Evolutionary conservation across 2,888 invertebrate species (phyloP).

Genomic region (Eupithecia exiguata): DNA sequence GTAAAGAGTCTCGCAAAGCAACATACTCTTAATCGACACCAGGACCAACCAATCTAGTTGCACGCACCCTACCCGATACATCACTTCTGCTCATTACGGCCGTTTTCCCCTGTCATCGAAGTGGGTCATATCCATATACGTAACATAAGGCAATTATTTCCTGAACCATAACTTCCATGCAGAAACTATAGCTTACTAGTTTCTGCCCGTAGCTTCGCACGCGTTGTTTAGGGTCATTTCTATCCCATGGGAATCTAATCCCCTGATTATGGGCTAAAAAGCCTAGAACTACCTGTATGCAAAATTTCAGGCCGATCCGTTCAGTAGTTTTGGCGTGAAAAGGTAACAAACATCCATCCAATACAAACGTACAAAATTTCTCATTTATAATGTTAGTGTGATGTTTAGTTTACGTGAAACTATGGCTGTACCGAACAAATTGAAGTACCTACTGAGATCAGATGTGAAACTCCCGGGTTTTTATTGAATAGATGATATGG

Average conservation of each 20-base stretch:
- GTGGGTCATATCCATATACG: slow-evolving; percentile 52
- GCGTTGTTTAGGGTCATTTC: no score
- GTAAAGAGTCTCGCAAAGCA: neutral
- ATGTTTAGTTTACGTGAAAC: neutral
- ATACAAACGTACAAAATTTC: no score
- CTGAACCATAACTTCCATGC: slow-evolving; percentile 50
- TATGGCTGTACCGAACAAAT: neutral
- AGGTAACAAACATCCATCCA: no score
- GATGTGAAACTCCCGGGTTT: neutral
- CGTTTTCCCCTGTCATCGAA: slow-evolving; percentile 43
- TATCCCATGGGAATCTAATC: no score
- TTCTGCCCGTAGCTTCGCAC: no score
- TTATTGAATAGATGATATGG: neutral
- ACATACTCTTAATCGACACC: neutral
- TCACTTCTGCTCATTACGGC: slow-evolving; percentile 38
- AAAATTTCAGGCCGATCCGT: no score
- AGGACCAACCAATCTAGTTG: neutral
- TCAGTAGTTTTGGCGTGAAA: no score
- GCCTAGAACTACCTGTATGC: no score
- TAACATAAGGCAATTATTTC: slow-evolving; percentile 56
- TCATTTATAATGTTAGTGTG: no score
- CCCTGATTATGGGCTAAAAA: no score
- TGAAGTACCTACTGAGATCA: no score
- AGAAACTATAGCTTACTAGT: slow-evolving; percentile 18
- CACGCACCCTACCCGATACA: slow-evolving; percentile 37